Base-by-base conservation (phyloP, 2,113 vertebrate genomes). In the zebrafish (Danio rerio) region DNA sequence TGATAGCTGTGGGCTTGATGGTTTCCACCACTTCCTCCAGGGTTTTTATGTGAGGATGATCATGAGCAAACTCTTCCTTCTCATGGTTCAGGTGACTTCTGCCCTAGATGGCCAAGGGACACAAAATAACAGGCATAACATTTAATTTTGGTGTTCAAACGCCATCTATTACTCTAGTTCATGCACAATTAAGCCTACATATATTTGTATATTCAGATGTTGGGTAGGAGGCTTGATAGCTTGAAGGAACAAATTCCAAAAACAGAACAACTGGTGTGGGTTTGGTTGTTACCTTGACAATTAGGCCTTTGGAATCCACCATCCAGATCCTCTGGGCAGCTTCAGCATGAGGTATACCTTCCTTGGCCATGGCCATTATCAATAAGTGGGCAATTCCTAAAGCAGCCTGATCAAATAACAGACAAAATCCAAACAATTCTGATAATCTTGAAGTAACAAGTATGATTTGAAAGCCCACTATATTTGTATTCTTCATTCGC, bases 231-330 rank as follows among this genome's bases (percentile, higher is more conserved):
- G 55, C 18, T 40, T n/a, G n/a, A 78, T 42, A 82, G 42, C 11
- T 77, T 56, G 9, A 47, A 65, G n/a, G 40, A 21, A 77, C 43
- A 45, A 6, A 59, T 31, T 21, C 58, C 43, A 73, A 53, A 16
- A 16, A 31, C 49, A 13, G 68, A 11, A 13, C 72, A 8, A 45
- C 16, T 49, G 50, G 31, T 52, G 43, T 58, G 65, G 49, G 20
- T 20, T 7, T 53, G n/a, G 75, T 0, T 10, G 10, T 81, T 93
- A 98, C 97, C 97, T 98, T 98, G 10, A 97, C 96, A 76, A 98
- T 96, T 72, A 99, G 94, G 43, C 97, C 97, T 84, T 92, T 98
- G 50, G 97, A 98, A 84, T 99, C 97, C 81, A 99, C 96, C 97
- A 99, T 97, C 97, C 97, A 99, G 89, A 99, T 98, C 92, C 91